These are phyloP conservation scores for Epizoanthus rinbou DNA, from an alignment of 92 coral and sea anemone species.

Conservation along the genomic window DNA sequence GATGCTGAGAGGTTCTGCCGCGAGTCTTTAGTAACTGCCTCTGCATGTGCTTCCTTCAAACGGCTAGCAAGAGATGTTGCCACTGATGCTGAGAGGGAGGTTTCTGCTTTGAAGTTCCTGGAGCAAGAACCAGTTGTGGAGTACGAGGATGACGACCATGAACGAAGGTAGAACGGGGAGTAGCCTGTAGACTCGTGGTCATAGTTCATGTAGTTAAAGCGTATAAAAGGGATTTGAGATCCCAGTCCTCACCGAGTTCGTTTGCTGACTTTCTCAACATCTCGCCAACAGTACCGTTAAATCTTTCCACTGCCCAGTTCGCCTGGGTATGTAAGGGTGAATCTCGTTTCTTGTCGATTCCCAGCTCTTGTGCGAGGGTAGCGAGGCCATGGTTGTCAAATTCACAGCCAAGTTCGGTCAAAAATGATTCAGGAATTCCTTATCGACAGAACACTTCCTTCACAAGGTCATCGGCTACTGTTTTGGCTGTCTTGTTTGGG, in stretches of 20 bases:
- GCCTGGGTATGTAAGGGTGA: conserved; percentile 56
- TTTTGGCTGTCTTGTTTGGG: conserved; percentile 58
- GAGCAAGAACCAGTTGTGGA: conserved; percentile 47
- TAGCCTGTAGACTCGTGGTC: conserved; percentile 56
- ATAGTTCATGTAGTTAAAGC: conserved; percentile 53
- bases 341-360: conserved; percentile 58
- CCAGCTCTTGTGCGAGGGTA: conserved; percentile 45
- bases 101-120: conserved; percentile 16
- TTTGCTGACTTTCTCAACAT: conserved; percentile 43
- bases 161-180: conserved; percentile 60
- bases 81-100: conserved; percentile 11
- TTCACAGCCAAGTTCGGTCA: conserved; percentile 43
- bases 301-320: conserved; percentile 56
- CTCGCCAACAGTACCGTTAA: conserved; percentile 45
- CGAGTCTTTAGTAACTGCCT: conserved; percentile 16
- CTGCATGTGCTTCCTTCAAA: conserved; percentile 41
- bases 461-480: conserved; percentile 49
- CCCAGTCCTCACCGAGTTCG: conserved; percentile 45
- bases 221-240: conserved; percentile 52
- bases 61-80: conserved; percentile 46
- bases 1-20: conserved; percentile 44
- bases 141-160: conserved; percentile 48
- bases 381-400: conserved; percentile 50
- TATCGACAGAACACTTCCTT: conserved; percentile 53
- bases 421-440: conserved; percentile 52